A percentile compares a stretch with the other conserved stretches of the same genome.
phyloP scores from a whole-genome alignment of 2,797 vertebrate species.

The Leucoraja ocellata region DNA sequence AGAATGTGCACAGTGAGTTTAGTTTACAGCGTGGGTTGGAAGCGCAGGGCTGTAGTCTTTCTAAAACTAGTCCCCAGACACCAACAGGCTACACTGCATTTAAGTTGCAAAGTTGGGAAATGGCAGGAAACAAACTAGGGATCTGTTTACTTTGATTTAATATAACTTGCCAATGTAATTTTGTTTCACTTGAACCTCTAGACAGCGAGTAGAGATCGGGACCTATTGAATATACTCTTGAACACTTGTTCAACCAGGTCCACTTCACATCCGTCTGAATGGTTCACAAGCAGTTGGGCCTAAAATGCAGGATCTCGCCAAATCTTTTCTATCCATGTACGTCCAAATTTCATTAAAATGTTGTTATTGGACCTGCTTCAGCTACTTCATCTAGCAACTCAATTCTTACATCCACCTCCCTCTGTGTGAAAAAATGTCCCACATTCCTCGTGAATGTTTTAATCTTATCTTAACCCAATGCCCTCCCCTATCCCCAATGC shows the following conservation, averaged over 20 bases:
- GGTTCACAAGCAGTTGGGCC: neutral
- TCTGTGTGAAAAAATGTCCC: no score
- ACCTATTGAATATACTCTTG: neutral
- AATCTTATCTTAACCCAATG: no score
- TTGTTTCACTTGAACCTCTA: neutral
- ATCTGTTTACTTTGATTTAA: neutral
- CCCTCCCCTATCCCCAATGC: no score
- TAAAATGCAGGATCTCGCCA: neutral
- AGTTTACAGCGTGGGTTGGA: neutral
- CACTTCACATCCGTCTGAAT: neutral
- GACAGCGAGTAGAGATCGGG: neutral
- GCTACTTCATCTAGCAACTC: no score
- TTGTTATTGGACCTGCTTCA: no score
- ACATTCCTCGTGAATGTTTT: no score
- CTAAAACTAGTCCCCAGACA: neutral
- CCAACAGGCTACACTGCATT: neutral
- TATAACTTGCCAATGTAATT: neutral
- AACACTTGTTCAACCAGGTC: neutral
- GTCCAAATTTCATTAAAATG: no score
- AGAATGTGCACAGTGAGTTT: neutral
- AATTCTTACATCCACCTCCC: no score
- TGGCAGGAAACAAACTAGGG: neutral
- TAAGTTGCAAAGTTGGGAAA: neutral
- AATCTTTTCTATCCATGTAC: no score
- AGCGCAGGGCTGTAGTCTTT: neutral